These are phyloP conservation scores for Eleutherodactylus coqui DNA, from an alignment of 2,797 vertebrate genomes.

Conservation along the genomic window DNA sequence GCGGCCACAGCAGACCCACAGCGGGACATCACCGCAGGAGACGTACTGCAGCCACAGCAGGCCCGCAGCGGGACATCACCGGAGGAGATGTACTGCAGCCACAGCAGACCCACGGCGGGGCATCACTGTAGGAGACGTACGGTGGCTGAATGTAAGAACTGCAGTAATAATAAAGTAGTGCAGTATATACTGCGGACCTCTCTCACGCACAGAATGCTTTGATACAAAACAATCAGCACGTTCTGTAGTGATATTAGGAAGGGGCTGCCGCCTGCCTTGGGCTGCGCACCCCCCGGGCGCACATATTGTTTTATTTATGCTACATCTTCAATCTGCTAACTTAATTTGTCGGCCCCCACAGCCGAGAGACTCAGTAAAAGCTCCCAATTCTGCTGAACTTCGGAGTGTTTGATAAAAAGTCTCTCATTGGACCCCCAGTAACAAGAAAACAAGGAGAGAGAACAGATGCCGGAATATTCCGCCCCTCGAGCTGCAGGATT, in stretches of 20 bases:
- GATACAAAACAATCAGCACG: neutral
- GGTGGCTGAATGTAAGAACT: neutral
- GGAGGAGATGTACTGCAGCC: too few relatives aligned
- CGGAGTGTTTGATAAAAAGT: conserved; percentile 54
- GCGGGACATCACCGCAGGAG: too few relatives aligned
- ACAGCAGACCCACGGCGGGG: neutral
- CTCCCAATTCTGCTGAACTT: conserved; percentile 55
- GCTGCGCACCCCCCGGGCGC: conserved; percentile 3
- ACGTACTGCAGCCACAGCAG: too few relatives aligned
- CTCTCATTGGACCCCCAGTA: conserved; percentile 66
- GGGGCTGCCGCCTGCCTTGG: neutral
- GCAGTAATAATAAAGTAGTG: neutral
- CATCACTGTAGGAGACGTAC: neutral
- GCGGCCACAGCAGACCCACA: too few relatives aligned
- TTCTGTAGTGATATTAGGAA: conserved; percentile 31
- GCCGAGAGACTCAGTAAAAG: conserved; percentile 14
- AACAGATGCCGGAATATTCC: conserved; percentile 74
- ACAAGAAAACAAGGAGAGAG: conserved; percentile 19
- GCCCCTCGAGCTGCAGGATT: conserved; percentile 69
- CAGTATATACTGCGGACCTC: neutral
- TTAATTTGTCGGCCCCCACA: conserved; percentile 47
- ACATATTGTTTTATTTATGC: conserved; percentile 55
- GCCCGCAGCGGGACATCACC: too few relatives aligned
- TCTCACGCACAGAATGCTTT: neutral
- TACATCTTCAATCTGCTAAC: conserved; percentile 45